These are phyloP conservation scores for Odobenus rosmarus DNA, from an alignment of 2,113 vertebrate genomes.

Conservation along the genomic window DNA sequence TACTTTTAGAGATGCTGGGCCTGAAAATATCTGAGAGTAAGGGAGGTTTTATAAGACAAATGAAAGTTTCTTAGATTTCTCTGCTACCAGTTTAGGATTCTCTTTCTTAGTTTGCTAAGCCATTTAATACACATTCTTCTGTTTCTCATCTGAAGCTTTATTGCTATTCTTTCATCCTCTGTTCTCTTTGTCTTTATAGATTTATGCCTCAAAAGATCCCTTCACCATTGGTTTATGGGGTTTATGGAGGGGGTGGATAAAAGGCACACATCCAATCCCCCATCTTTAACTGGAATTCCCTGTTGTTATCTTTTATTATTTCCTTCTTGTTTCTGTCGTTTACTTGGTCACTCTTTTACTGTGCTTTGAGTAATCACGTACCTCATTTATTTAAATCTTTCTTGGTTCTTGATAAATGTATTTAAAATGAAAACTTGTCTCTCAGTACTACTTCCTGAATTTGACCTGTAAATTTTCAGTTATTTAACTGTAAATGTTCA, in stretches of 20 bases:
- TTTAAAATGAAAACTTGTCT: slow-evolving; percentile 6
- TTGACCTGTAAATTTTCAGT: neutral
- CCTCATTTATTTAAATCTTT: neutral
- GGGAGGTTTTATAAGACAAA: neutral
- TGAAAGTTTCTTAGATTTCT: neutral
- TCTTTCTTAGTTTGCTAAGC: slow-evolving; percentile 8
- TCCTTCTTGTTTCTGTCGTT: slow-evolving; percentile 45
- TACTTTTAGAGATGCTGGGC: neutral
- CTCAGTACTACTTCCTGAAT: neutral
- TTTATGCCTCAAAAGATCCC: neutral
- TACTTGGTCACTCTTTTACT: slow-evolving; percentile 29
- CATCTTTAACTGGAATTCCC: slow-evolving; percentile 40
- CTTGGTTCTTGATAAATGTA: slow-evolving; percentile 27
- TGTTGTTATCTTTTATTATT: slow-evolving; percentile 61
- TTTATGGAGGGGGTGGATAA: slow-evolving; percentile 16
- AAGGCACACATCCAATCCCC: neutral
- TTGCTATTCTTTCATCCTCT: neutral
- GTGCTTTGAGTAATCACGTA: slow-evolving; percentile 12
- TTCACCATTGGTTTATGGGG: slow-evolving; percentile 18
- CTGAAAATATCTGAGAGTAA: neutral
- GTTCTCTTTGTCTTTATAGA: neutral
- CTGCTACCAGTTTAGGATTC: neutral
- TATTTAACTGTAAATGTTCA: neutral
- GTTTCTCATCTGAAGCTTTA: slow-evolving; percentile 35
- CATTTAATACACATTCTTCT: slow-evolving; percentile 38